Base-by-base conservation (phyloP, 2,113 vertebrate species). In the Chamaea fasciata region DNA sequence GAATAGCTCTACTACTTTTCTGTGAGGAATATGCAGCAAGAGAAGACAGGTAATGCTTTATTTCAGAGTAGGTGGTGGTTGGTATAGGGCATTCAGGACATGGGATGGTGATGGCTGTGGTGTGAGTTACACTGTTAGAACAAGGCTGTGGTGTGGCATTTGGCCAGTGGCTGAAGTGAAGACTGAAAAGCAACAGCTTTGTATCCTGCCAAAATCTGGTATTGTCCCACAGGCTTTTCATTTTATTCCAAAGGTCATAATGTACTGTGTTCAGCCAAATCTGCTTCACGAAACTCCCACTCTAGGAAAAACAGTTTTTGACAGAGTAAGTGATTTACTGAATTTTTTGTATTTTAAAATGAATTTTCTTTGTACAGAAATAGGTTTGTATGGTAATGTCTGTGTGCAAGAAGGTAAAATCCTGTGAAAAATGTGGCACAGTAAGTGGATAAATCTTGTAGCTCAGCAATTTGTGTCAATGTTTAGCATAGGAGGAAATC, bases 401-500 rank as follows among this genome's bases (percentile, higher is more conserved):
- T 90, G 27, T 44, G 18, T 73, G n/a, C 15, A 71, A 64, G 73
- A 91, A 69, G 6, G 73, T 83, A 67, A 97, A 96, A 94, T 85
- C n/a, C 27, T 82, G 18, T 70, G 62, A 90, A 95, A 93, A 83
- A 44, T 95, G 49, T 84, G 53, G 13, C 82, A 44, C 13, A n/a
- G 16, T 70, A 71, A 50, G 76, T 56, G 69, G 46, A 83, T 71
- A 94, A 55, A 90, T 94, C 89, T 95, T 91, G n/a, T 55, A 96
- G n/a, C 52, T 85, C 74, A 62, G 81, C 47, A 93, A 82, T 95
- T 94, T 95, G 26, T 94, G 62, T 83, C 82, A 88, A 46, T 76
- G 75, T 89, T 92, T 59, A 94, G 83, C 89, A 80, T 33, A 78
- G 82, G 79, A 87, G 76, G 95, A 97, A 95, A 97, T 97, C 91